A percentile compares a stretch with the other conserved stretches of the same genome.
Conservation (phyloP, 1,140 invertebrate species). For the Ceratosolen fusciceps region DNA sequence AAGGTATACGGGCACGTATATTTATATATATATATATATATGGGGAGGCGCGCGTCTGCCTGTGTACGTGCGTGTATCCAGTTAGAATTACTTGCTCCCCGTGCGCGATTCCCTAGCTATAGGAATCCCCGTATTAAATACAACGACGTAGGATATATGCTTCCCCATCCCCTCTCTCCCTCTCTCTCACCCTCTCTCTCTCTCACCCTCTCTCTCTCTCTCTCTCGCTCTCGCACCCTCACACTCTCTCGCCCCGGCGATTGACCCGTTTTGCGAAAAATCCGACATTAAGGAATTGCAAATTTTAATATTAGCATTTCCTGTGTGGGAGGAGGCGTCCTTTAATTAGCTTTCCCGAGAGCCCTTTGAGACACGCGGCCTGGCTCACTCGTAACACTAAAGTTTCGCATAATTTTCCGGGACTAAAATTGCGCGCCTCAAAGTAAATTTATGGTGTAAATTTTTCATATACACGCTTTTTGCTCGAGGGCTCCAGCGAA, state of each 20-base stretch:
- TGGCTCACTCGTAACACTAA: background rate
- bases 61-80: no score
- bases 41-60: no score
- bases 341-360: background rate
- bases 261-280: no score
- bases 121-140: background rate
- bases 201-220: no score
- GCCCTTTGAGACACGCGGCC: background rate
- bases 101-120: background rate
- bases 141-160: no score
- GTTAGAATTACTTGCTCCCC: background rate
- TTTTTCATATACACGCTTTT: conserved; percentile 10
- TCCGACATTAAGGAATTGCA: background rate
- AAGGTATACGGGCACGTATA: no score
- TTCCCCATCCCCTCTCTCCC: no score
- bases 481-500: background rate
- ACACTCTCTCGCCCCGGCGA: no score
- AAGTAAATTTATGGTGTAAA: conserved; percentile 9
- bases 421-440: conserved; percentile 13
- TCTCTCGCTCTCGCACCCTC: no score
- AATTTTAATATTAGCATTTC: background rate
- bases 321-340: no score
- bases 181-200: no score
- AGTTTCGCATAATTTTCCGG: conserved; percentile 2
- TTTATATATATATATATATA: no score